phyloP scores from a whole-genome alignment of 2,113 vertebrate species.

The Mus musculus region GRCm39 chr10:11698001-11698500 shows the following conservation, averaged over 20 bases:
- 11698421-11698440: not conserved
- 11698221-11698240: not conserved
- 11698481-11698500: not conserved
- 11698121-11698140: too few species aligned
- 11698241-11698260: not conserved
- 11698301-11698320: not conserved
- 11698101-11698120: too few species aligned
- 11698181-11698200: not conserved
- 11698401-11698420: slow-evolving; percentile 31
- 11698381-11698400: slow-evolving; percentile 33
- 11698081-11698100: too few species aligned
- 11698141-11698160: not conserved
- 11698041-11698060: not conserved
- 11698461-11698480: not conserved
- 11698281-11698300: not conserved
- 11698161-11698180: not conserved
- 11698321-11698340: not conserved
- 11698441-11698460: not conserved
- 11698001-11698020: not conserved
- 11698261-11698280: not conserved
- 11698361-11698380: slow-evolving; percentile 21
- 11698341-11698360: slow-evolving; percentile 13
- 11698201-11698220: rapidly evolving
- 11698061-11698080: not conserved
- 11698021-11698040: too few species aligned